These are phyloP conservation scores for Macrophya annulata DNA, from an alignment of 2,888 invertebrate genomes.

Conservation along the genomic window DNA sequence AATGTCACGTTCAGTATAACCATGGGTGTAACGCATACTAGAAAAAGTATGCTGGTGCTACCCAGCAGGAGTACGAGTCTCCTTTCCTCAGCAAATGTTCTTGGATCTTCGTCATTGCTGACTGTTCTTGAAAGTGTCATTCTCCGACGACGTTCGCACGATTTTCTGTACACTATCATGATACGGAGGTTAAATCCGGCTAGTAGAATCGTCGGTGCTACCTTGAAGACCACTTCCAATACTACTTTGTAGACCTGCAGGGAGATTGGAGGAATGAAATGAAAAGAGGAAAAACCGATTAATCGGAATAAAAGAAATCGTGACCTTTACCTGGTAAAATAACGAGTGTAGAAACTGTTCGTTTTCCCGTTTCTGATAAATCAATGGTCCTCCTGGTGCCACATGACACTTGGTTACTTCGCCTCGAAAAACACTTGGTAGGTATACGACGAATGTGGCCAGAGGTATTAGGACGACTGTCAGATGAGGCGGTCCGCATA, in stretches of 20 bases:
- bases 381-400: slow-evolving; percentile 80
- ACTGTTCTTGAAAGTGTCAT: slow-evolving; percentile 84
- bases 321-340: slow-evolving; percentile 80
- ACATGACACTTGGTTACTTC: slow-evolving; percentile 82
- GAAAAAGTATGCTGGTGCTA: slow-evolving; percentile 85
- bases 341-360: slow-evolving; percentile 80
- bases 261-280: slow-evolving; percentile 60
- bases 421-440: slow-evolving; percentile 86
- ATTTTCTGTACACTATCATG: slow-evolving; percentile 85
- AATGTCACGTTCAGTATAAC: slow-evolving; percentile 86
- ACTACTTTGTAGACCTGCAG: slow-evolving; percentile 84
- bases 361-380: slow-evolving; percentile 83
- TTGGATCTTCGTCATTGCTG: slow-evolving; percentile 84
- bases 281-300: background rate
- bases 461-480: slow-evolving; percentile 85
- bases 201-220: slow-evolving; percentile 85
- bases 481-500: slow-evolving; percentile 85
- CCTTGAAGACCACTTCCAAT: slow-evolving; percentile 85
- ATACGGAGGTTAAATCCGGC: slow-evolving; percentile 86
- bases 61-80: slow-evolving; percentile 85
- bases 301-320: background rate
- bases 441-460: slow-evolving; percentile 85
- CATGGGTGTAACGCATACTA: slow-evolving; percentile 88
- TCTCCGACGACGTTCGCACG: slow-evolving; percentile 84
- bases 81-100: slow-evolving; percentile 86